A percentile compares a stretch with the other conserved stretches of the same genome.
Conservation (phyloP, 2,888 invertebrate species). For the Tetranychus piercei region DNA sequence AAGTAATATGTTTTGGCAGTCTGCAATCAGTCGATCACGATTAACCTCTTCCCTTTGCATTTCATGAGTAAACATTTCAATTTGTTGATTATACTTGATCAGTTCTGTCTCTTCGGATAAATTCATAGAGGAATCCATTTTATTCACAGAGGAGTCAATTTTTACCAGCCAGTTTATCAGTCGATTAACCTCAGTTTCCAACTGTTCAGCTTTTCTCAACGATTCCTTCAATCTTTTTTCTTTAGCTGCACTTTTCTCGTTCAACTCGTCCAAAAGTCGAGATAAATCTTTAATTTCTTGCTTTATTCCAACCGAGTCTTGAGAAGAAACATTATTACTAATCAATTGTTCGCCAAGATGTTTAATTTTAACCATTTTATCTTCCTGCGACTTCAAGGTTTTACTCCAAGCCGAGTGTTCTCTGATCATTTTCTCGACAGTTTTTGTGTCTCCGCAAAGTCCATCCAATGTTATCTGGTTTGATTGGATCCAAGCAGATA, state of each 20-base stretch:
- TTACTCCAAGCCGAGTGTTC: background rate
- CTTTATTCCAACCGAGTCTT: background rate
- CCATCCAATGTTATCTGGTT: background rate
- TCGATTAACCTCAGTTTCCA: background rate
- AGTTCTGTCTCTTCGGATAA: background rate
- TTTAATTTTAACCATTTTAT: background rate
- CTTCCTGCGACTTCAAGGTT: background rate
- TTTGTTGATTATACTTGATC: background rate
- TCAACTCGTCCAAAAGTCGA: background rate
- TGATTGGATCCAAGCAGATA: background rate
- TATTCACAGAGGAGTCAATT: background rate
- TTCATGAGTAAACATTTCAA: background rate
- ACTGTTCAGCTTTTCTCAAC: constrained; percentile 3
- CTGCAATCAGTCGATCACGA: constrained; percentile 9
- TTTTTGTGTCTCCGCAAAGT: background rate
- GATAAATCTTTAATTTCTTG: background rate
- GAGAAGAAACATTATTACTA: background rate
- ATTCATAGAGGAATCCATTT: background rate
- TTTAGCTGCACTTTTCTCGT: background rate
- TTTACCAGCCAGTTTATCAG: background rate
- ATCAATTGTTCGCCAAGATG: background rate
- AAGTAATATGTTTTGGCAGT: background rate
- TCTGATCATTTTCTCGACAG: background rate
- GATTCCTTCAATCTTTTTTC: background rate
- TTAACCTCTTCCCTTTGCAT: constrained; percentile 32